Percentiles rank a stretch among this genome's conserved stretches.
These are phyloP conservation scores for Lymantria monacha DNA, from an alignment of 2,888 invertebrate species.

Conservation along the genomic window DNA sequence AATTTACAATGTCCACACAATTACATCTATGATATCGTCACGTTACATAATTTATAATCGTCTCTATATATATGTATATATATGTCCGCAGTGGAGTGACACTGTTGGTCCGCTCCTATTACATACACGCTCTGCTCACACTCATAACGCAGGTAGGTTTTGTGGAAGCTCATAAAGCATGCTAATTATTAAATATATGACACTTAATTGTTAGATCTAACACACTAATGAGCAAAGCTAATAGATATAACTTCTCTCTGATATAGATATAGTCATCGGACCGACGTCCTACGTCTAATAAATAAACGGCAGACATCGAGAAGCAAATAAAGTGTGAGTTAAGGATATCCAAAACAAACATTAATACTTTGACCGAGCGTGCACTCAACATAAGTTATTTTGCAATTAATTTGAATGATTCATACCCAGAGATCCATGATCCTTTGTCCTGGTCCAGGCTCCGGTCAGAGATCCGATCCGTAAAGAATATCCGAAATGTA, in stretches of 20 bases:
- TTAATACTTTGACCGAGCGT: constrained; percentile 66
- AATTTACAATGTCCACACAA: constrained; percentile 55
- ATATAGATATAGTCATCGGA: constrained; percentile 26
- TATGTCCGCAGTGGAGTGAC: neutral
- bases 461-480: constrained; percentile 33
- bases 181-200: constrained; percentile 49
- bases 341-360: constrained; percentile 58
- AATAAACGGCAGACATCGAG: constrained; percentile 55
- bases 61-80: too few relatives aligned
- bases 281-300: constrained; percentile 41
- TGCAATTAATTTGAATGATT: constrained; percentile 67
- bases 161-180: constrained; percentile 57
- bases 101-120: neutral
- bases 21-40: constrained; percentile 53
- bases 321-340: constrained; percentile 69
- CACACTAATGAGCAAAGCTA: constrained; percentile 60
- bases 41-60: constrained; percentile 4
- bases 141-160: constrained; percentile 29
- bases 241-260: constrained; percentile 30
- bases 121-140: constrained; percentile 9
- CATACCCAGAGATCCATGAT: constrained; percentile 69
- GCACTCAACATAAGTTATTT: constrained; percentile 75
- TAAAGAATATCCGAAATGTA: constrained; percentile 42
- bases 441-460: constrained; percentile 28
- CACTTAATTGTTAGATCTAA: constrained; percentile 52